Percentiles rank a stretch among this genome's conserved stretches.
Conservation (phyloP, 1,140 invertebrate genomes). For the Pseudoatta argentina region DNA sequence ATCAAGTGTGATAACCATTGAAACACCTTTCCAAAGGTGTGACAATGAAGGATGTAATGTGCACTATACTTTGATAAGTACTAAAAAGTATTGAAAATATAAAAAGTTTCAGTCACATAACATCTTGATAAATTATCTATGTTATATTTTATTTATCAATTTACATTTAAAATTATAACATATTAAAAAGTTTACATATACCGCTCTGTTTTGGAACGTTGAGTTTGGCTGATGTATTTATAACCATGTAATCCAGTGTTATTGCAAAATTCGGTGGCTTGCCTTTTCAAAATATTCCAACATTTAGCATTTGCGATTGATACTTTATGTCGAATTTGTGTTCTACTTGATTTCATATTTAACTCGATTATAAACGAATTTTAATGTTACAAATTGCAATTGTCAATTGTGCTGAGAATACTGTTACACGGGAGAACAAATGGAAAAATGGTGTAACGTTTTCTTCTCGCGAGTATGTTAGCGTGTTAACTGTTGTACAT, state of each 20-base stretch:
- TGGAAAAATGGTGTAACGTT: not conserved
- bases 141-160: not conserved
- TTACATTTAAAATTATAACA: not conserved
- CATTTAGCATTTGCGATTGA: not conserved
- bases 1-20: too few species aligned
- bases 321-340: not conserved
- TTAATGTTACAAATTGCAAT: not conserved
- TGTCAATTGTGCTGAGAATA: not conserved
- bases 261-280: constrained; percentile 74
- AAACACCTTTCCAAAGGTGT: too few species aligned
- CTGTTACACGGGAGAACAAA: not conserved
- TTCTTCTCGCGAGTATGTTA: constrained; percentile 4
- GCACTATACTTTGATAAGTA: too few species aligned
- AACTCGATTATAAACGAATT: not conserved
- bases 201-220: constrained; percentile 74
- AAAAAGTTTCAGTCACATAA: not conserved
- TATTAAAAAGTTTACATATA: constrained; percentile 26
- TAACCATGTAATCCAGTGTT: constrained; percentile 79
- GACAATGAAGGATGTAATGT: too few species aligned
- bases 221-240: constrained; percentile 77
- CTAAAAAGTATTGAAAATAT: too few species aligned
- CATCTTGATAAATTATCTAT: not conserved
- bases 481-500: constrained; percentile 16
- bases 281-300: constrained; percentile 59
- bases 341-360: constrained; percentile 10